Evolutionary conservation across 2,113 vertebrate species (phyloP).

Genomic region (Actenoides hombroni): DNA sequence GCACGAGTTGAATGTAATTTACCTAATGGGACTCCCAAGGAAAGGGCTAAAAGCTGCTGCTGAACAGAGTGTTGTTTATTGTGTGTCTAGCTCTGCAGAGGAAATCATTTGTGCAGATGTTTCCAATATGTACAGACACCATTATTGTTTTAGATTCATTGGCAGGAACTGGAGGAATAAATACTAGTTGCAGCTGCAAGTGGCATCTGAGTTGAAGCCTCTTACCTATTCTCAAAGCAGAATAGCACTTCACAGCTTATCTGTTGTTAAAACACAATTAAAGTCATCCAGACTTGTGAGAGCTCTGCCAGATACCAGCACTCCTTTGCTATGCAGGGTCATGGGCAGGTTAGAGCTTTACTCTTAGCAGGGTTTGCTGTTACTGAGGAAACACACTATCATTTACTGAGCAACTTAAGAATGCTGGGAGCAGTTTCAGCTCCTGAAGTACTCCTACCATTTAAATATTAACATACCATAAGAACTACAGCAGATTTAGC

Average conservation of each 20-base stretch:
- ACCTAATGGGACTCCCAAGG: not conserved
- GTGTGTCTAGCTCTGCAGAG: not conserved
- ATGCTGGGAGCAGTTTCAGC: not conserved
- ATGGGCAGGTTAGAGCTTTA: constrained; percentile 45
- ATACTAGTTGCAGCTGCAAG: constrained; percentile 10
- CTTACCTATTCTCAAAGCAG: not conserved
- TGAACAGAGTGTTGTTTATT: not conserved
- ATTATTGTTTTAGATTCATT: not conserved
- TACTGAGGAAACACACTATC: constrained; percentile 45
- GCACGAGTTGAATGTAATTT: not conserved
- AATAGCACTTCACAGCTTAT: constrained; percentile 22
- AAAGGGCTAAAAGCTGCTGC: not conserved
- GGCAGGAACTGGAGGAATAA: not conserved
- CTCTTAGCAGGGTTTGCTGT: constrained; percentile 8
- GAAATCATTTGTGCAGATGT: constrained; percentile 18
- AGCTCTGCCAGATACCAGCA: constrained; percentile 40
- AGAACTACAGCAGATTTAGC: not conserved
- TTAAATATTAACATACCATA: constrained; percentile 34
- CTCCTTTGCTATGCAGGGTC: constrained; percentile 46
- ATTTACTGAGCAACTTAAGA: constrained; percentile 19
- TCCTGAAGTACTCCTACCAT: not conserved
- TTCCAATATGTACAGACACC: not conserved
- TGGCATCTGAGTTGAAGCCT: not conserved
- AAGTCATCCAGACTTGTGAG: not conserved
- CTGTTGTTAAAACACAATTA: constrained; percentile 24